phyloP scores from a whole-genome alignment of 64 coral and sea anemone species.

The Stichodactyla helianthus region DNA sequence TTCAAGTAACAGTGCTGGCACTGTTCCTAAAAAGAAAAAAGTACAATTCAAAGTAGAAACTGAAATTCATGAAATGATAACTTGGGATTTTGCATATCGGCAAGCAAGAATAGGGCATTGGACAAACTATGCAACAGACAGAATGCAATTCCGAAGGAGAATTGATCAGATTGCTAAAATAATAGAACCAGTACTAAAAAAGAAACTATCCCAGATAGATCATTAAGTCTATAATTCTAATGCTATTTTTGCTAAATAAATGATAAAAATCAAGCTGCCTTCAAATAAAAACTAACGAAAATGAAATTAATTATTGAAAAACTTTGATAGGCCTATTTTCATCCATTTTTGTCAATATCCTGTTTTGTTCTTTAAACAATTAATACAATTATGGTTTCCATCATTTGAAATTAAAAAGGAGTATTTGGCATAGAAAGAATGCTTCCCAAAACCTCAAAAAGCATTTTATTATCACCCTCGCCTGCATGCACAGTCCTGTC shows the following conservation, averaged over 20 bases:
- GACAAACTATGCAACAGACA: slow-evolving; percentile 8
- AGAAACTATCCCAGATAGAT: neutral
- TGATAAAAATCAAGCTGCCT: neutral
- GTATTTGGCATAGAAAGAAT: too few species aligned
- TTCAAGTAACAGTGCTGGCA: neutral
- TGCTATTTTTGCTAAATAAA: neutral
- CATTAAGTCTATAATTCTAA: neutral
- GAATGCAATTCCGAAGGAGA: neutral
- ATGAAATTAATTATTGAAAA: too few species aligned
- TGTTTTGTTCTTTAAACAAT: too few species aligned
- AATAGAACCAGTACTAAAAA: neutral
- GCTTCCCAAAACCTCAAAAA: too few species aligned
- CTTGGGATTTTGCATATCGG: slow-evolving; percentile 24
- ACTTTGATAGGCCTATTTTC: neutral
- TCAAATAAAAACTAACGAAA: neutral
- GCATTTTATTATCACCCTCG: too few species aligned
- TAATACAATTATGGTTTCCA: too few species aligned
- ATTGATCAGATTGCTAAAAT: neutral
- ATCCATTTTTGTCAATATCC: neutral
- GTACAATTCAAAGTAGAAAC: neutral
- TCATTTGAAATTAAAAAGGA: too few species aligned
- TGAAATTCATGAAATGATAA: neutral
- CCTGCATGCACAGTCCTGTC: too few species aligned
- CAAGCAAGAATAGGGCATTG: neutral
- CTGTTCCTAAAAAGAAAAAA: slow-evolving; percentile 4